A percentile compares a stretch with the other conserved stretches of the same genome.
Evolutionary conservation across 1,140 invertebrate genomes (phyloP).

Genomic region (Scaptomyza graminum): DNA sequence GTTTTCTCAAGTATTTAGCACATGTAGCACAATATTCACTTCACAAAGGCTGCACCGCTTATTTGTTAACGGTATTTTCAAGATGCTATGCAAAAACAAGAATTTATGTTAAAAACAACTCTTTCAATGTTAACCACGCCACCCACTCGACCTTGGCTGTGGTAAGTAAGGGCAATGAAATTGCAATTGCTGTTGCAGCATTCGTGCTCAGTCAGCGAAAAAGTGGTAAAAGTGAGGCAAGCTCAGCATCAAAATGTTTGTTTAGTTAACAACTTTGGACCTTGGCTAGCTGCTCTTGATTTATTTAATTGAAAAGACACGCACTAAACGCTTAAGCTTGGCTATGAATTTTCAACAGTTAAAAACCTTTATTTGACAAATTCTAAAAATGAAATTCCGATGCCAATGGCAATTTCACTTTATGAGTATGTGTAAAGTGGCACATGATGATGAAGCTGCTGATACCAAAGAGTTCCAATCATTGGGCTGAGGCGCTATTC

Average conservation of each 20-base stretch:
- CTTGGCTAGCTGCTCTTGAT: slow-evolving; percentile 13
- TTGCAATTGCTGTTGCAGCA: slow-evolving; percentile 6
- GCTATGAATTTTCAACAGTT: slow-evolving; percentile 12
- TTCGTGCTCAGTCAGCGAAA: slow-evolving; percentile 30
- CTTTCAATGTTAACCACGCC: slow-evolving; percentile 68
- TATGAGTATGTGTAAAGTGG: slow-evolving; percentile 77
- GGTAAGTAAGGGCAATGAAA: slow-evolving; percentile 25
- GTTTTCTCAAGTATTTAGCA: slow-evolving; percentile 70
- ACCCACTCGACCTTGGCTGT: slow-evolving; percentile 56
- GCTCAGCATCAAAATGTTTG: slow-evolving; percentile 12
- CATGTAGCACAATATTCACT: slow-evolving; percentile 51
- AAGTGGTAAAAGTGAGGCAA: slow-evolving; percentile 3
- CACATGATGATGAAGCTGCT: slow-evolving; percentile 72
- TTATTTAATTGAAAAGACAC: slow-evolving; percentile 36
- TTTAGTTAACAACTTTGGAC: slow-evolving; percentile 10
- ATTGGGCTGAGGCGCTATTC: slow-evolving; percentile 62
- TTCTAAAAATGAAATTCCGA: slow-evolving; percentile 59
- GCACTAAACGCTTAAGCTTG: slow-evolving; percentile 1
- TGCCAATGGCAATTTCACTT: slow-evolving; percentile 65
- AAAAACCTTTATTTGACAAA: slow-evolving; percentile 27
- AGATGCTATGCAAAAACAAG: slow-evolving; percentile 50
- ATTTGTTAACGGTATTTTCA: neutral
- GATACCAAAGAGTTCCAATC: slow-evolving; percentile 67
- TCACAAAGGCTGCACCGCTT: slow-evolving; percentile 11
- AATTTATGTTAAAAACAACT: slow-evolving; percentile 44